A percentile compares a stretch with the other conserved stretches of the same genome.
Evolutionary conservation across 2,113 vertebrate species (phyloP).

Genomic region (Sclerurus mexicanus): DNA sequence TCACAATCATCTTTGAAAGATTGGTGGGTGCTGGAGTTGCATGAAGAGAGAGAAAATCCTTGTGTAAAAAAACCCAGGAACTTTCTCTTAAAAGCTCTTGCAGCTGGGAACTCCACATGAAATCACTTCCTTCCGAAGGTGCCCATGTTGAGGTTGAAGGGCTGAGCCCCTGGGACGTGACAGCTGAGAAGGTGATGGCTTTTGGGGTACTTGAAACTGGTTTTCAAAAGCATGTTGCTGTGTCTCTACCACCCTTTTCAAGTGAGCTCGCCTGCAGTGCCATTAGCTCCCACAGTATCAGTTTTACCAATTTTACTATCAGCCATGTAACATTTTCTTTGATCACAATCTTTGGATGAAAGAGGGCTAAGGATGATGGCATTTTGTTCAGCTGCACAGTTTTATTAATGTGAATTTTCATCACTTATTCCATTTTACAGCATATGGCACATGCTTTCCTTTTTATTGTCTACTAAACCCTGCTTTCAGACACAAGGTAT

Average conservation of each 20-base stretch:
- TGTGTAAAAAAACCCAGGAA: neutral
- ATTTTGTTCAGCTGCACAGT: neutral
- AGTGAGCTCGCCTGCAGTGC: neutral
- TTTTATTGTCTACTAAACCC: conserved; percentile 11
- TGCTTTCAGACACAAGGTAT: conserved; percentile 5
- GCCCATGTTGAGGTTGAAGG: neutral
- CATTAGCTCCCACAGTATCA: neutral
- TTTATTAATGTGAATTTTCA: conserved; percentile 16
- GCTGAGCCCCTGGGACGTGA: neutral
- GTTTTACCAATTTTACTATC: neutral
- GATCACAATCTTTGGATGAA: conserved; percentile 3
- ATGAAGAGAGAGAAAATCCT: neutral
- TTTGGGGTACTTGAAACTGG: neutral
- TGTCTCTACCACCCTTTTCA: neutral
- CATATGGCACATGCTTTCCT: neutral
- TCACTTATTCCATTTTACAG: conserved; percentile 1
- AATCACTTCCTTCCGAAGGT: neutral
- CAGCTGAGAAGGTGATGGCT: neutral
- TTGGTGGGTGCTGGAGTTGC: rapidly evolving
- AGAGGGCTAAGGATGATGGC: neutral
- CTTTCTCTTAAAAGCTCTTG: neutral
- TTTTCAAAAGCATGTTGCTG: rapidly evolving
- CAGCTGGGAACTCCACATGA: neutral
- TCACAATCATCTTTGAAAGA: neutral
- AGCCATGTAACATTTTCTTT: neutral